These are phyloP conservation scores for Xenentodon cancila DNA, from an alignment of 2,797 vertebrate genomes.

Conservation along the genomic window DNA sequence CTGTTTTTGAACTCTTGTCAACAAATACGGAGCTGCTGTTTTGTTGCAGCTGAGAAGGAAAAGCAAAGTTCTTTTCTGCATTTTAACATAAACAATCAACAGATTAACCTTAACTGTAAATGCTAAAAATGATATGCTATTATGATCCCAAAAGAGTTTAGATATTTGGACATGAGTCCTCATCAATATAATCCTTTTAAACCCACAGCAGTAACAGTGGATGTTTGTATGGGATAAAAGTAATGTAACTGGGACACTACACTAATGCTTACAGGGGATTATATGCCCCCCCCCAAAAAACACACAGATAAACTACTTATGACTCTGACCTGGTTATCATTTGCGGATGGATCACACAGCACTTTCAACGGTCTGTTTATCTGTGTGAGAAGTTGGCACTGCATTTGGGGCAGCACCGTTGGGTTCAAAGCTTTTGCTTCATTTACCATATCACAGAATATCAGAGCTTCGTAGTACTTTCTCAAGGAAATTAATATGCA, in stretches of 20 bases:
- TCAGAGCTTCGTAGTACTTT: too few relatives aligned
- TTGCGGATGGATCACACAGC: slow-evolving; percentile 38
- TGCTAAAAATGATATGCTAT: too few relatives aligned
- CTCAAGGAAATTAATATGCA: too few relatives aligned
- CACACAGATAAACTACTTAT: slow-evolving; percentile 50
- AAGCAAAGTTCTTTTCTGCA: too few relatives aligned
- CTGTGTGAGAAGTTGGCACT: slow-evolving; percentile 7
- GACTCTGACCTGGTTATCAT: slow-evolving; percentile 60
- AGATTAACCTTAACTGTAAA: too few relatives aligned
- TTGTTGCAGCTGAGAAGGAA: too few relatives aligned
- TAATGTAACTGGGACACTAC: slow-evolving; percentile 55
- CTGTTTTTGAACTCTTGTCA: too few relatives aligned
- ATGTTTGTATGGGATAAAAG: slow-evolving; percentile 19
- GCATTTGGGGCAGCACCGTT: slow-evolving; percentile 3
- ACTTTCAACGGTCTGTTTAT: slow-evolving; percentile 24
- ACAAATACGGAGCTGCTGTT: too few relatives aligned
- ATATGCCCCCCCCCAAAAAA: slow-evolving; percentile 7
- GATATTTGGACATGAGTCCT: not conserved
- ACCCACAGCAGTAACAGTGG: slow-evolving; percentile 26
- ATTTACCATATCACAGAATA: too few relatives aligned
- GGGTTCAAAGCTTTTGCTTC: too few relatives aligned
- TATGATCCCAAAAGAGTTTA: too few relatives aligned
- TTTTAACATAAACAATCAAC: too few relatives aligned
- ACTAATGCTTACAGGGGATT: slow-evolving; percentile 49
- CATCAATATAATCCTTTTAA: slow-evolving; percentile 26